These are phyloP conservation scores for Catamblyrhynchus diadema DNA, from an alignment of 2,797 vertebrate genomes.

Conservation along the genomic window DNA sequence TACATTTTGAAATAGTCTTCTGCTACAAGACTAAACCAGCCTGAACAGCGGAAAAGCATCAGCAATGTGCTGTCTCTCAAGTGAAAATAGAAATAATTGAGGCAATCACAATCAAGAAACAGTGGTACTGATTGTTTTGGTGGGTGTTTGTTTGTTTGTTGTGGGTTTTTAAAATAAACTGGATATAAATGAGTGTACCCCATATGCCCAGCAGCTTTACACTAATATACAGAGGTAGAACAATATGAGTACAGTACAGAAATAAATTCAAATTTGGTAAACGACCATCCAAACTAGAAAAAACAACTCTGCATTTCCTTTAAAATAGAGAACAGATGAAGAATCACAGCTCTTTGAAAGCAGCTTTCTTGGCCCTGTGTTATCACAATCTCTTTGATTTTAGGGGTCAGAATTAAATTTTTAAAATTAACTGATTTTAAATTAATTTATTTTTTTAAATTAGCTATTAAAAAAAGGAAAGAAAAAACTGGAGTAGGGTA, in stretches of 20 bases:
- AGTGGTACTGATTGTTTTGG: neutral
- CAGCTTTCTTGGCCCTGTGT: fast-evolving
- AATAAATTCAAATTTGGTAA: neutral
- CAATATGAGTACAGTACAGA: fast-evolving
- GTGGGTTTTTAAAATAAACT: neutral
- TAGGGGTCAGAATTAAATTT: neutral
- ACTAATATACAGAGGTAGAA: neutral
- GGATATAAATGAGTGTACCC: neutral
- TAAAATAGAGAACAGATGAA: neutral
- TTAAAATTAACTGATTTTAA: neutral
- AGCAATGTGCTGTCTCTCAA: neutral
- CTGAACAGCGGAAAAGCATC: neutral
- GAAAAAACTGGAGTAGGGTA: neutral
- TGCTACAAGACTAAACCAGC: neutral
- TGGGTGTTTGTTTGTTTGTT: neutral
- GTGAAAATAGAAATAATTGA: neutral
- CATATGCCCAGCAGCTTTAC: neutral
- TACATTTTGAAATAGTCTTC: neutral
- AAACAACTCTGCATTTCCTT: neutral
- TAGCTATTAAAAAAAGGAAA: neutral
- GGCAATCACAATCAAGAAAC: neutral
- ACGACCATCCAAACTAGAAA: neutral
- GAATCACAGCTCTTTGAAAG: neutral
- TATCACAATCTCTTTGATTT: neutral
- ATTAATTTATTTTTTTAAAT: neutral